Base-by-base conservation (phyloP, 1,140 invertebrate species). In the Arion vulgaris region DNA sequence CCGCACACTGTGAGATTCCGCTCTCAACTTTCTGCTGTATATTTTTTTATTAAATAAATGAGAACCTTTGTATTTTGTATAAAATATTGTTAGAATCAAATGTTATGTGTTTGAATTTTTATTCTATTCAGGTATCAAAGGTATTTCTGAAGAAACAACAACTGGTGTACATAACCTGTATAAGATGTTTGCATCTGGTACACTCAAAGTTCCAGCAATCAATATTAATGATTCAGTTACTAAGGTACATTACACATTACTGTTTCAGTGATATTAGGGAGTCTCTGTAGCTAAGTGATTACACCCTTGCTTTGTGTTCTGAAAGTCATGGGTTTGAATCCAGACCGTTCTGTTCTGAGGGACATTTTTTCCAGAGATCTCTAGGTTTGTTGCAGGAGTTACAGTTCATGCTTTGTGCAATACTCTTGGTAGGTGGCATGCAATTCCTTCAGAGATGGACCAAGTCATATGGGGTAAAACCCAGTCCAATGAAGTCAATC, bases 191-290 rank as follows among this genome's bases (percentile, higher is more conserved):
- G 96, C 95, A 87, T 95, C 96, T 32, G 96, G 96, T 28, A 94
- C 94, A 81, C 94, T 99, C 0, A 98, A 98, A 93, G 95, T 98
- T 38, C 98, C 98, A 51, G 96, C 97, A 17, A 98, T 99, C 87
- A 99, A 99, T 94, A 98, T 99, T 17, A 99, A 99, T 91, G 98
- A 99, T 92, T 98, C 98, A 17, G 98, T 99, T 0, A 99, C 98
- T 23, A 99, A 99, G 94, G 96, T 96, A 53, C 51, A 53, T 13
- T 53, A 53, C 13, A 53, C 26, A 53, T 53, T 13, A 53, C 26
- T 53, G 51, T 53, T 53, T 53, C 26, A 15, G 13, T 53, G 13
- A 15, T 53, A 53, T 53, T 53, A 53, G 51, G 13, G 26, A 13
- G n/a, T n/a, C n/a, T n/a, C n/a, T n/a, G n/a, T n/a, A n/a, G n/a